A percentile compares a stretch with the other conserved stretches of the same genome.
These are phyloP conservation scores for cattle (Bos taurus) DNA, from an alignment of 2,113 vertebrate genomes.

Conservation along the genomic window DNA sequence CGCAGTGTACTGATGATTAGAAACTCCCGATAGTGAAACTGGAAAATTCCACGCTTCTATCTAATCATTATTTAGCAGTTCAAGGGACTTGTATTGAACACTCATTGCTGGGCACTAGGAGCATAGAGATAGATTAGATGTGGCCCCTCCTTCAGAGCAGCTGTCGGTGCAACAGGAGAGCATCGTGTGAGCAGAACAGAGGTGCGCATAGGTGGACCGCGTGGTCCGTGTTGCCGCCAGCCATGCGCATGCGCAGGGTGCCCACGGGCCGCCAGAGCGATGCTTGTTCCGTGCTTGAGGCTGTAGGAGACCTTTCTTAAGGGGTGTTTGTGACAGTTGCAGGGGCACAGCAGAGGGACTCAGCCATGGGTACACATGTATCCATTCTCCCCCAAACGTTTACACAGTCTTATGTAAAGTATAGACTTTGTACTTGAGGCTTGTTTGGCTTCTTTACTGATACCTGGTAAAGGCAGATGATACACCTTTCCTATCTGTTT, in stretches of 20 bases:
- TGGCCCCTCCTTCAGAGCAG: not conserved
- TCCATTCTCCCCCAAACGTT: not conserved
- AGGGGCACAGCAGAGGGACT: not conserved
- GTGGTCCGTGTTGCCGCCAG: accelerated
- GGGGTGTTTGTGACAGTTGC: not conserved
- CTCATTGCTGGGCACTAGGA: not conserved
- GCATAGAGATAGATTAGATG: not conserved
- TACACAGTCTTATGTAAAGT: not conserved
- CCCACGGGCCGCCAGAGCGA: accelerated
- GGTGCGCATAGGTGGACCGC: not conserved
- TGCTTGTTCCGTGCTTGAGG: not conserved
- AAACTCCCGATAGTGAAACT: not conserved
- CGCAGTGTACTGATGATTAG: not conserved
- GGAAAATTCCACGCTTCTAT: not conserved
- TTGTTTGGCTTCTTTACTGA: not conserved
- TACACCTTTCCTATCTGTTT: not conserved
- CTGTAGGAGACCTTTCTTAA: not conserved
- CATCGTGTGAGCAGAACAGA: not conserved
- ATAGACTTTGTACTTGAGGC: not conserved
- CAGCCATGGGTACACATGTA: not conserved
- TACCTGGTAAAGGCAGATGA: not conserved
- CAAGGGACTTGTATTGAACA: not conserved
- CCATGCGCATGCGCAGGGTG: accelerated
- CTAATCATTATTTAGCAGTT: not conserved
- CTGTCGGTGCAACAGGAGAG: not conserved